Percentiles rank a stretch among this genome's conserved stretches.
phyloP scores from a whole-genome alignment of 1,140 invertebrate genomes.

The Apis laboriosa region DNA sequence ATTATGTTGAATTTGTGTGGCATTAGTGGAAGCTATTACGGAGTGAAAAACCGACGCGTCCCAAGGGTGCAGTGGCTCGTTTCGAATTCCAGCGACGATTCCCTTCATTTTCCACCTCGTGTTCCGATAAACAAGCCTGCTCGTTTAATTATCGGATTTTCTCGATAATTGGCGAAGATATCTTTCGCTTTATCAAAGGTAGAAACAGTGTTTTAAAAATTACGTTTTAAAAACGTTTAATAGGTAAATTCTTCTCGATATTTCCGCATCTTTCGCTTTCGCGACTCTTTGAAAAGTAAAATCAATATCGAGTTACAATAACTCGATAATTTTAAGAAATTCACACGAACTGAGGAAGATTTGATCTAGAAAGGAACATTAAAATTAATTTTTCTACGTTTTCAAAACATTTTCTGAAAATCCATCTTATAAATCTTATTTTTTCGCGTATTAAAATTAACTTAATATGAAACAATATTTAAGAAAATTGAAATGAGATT shows the following conservation, averaged over 20 bases:
- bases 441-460: too few relatives aligned
- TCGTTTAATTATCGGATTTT: slow-evolving; percentile 8
- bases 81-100: neutral
- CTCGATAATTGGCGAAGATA: slow-evolving; percentile 17
- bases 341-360: too few relatives aligned
- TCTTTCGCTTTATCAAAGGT: neutral
- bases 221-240: too few relatives aligned
- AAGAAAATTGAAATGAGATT: too few relatives aligned
- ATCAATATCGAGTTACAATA: too few relatives aligned
- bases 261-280: neutral
- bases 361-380: too few relatives aligned
- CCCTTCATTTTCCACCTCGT: neutral
- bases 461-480: too few relatives aligned
- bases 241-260: neutral
- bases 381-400: too few relatives aligned
- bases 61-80: neutral
- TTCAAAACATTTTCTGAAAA: too few relatives aligned
- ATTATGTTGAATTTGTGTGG: neutral
- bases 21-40: neutral
- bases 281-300: too few relatives aligned
- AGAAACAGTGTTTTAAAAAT: neutral
- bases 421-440: too few relatives aligned
- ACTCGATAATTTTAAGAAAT: too few relatives aligned
- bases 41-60: neutral
- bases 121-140: neutral